phyloP scores from a whole-genome alignment of 2,888 invertebrate species.

The Sussaba pulchella region DNA sequence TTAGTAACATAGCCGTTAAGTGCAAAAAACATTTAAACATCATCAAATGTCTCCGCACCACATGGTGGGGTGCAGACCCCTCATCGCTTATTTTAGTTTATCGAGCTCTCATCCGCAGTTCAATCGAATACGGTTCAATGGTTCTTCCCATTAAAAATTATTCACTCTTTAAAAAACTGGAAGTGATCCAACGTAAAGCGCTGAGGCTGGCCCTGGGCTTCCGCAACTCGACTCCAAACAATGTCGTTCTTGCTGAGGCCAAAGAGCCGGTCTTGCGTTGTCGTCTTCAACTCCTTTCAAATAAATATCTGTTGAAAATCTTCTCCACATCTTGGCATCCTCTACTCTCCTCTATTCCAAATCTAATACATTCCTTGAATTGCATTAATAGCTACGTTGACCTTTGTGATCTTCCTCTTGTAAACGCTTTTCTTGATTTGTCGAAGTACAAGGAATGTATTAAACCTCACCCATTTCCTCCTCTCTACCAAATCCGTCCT shows the following conservation, averaged over 20 bases:
- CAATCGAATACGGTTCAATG: constrained; percentile 26
- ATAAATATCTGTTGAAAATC: not conserved
- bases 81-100: constrained; percentile 5
- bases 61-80: constrained; percentile 1
- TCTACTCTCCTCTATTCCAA: not conserved
- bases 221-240: not conserved
- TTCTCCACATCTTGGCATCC: not conserved
- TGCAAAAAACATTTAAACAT: not conserved
- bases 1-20: not conserved
- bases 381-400: not conserved
- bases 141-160: not conserved
- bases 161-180: not conserved
- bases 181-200: not conserved
- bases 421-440: not conserved
- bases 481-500: too few species aligned
- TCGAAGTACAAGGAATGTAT: not conserved
- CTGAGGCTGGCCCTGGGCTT: not conserved
- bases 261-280: not conserved
- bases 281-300: not conserved
- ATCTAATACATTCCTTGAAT: not conserved
- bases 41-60: constrained; percentile 1
- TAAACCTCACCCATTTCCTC: not conserved
- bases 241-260: not conserved
- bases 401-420: not conserved
- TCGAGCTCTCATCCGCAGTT: constrained; percentile 9